Evolutionary conservation across 2,888 invertebrate genomes (phyloP).

Genomic region (Acleris laterana): DNA sequence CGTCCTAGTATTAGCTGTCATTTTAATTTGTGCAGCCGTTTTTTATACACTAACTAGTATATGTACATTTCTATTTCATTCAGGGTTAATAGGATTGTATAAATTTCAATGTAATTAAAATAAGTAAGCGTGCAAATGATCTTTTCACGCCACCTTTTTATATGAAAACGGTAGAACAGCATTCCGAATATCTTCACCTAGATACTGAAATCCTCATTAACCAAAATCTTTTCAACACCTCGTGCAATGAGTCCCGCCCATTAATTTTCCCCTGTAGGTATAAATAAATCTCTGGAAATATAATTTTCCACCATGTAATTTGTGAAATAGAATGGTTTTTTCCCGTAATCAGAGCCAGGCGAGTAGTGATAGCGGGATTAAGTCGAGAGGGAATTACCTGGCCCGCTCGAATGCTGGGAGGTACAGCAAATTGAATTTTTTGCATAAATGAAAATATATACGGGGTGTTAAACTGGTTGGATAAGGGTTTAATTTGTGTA

Average conservation of each 20-base stretch:
- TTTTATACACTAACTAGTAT: too few relatives aligned
- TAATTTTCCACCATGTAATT: slow-evolving; percentile 32
- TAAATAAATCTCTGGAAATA: slow-evolving; percentile 23
- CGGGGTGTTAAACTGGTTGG: slow-evolving; percentile 9
- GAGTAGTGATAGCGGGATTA: slow-evolving; percentile 58
- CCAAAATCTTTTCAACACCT: slow-evolving; percentile 22
- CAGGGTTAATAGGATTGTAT: too few relatives aligned
- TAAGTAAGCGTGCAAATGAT: too few relatives aligned
- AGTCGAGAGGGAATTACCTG: slow-evolving; percentile 52
- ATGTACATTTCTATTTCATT: too few relatives aligned
- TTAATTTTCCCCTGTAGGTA: slow-evolving; percentile 22
- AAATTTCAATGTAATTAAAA: too few relatives aligned
- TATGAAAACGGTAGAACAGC: too few relatives aligned
- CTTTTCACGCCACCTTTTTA: too few relatives aligned
- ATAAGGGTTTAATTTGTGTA: not conserved
- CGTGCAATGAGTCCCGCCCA: slow-evolving; percentile 11
- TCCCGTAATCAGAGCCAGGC: slow-evolving; percentile 52
- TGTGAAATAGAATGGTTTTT: slow-evolving; percentile 40
- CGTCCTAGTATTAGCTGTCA: too few relatives aligned
- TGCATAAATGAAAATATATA: slow-evolving; percentile 44
- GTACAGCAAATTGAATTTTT: slow-evolving; percentile 50
- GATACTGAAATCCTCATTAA: slow-evolving; percentile 14
- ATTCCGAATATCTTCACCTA: too few relatives aligned
- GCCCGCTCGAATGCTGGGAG: slow-evolving; percentile 18
- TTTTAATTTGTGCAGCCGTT: too few relatives aligned